Conservation (phyloP, 2,113 vertebrate species). For the Bucco capensis region DNA sequence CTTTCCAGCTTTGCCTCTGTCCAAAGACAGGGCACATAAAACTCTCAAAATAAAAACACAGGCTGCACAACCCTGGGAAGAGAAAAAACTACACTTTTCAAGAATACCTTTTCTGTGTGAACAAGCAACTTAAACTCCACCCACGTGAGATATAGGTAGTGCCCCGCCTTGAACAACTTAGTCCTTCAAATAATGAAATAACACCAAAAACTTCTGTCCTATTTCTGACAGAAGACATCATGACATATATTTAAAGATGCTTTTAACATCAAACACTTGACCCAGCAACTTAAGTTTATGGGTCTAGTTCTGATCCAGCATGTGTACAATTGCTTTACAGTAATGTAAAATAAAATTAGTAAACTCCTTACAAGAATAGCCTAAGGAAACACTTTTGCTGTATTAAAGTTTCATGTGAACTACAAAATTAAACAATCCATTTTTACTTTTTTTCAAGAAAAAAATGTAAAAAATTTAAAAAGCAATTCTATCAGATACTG, state of each 20-base stretch:
- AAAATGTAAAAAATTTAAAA: neutral
- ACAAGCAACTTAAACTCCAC: neutral
- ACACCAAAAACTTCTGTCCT: neutral
- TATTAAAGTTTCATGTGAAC: neutral
- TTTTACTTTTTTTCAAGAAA: neutral
- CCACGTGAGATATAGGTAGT: neutral
- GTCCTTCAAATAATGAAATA: neutral
- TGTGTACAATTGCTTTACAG: neutral
- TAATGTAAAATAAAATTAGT: neutral
- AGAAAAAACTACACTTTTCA: accelerated
- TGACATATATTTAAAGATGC: accelerated
- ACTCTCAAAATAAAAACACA: neutral
- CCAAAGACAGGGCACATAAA: neutral
- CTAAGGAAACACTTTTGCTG: neutral
- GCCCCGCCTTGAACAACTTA: neutral
- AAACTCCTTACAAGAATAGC: neutral
- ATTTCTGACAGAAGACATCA: neutral
- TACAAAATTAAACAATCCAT: neutral
- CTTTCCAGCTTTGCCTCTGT: neutral
- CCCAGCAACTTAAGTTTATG: neutral
- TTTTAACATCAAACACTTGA: neutral
- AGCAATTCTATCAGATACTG: neutral
- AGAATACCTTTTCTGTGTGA: neutral
- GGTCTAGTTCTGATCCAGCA: neutral
- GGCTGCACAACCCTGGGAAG: neutral